A percentile compares a stretch with the other conserved stretches of the same genome.
Conservation (phyloP, 2,888 invertebrate species). For the Hofmannophila pseudospretella region DNA sequence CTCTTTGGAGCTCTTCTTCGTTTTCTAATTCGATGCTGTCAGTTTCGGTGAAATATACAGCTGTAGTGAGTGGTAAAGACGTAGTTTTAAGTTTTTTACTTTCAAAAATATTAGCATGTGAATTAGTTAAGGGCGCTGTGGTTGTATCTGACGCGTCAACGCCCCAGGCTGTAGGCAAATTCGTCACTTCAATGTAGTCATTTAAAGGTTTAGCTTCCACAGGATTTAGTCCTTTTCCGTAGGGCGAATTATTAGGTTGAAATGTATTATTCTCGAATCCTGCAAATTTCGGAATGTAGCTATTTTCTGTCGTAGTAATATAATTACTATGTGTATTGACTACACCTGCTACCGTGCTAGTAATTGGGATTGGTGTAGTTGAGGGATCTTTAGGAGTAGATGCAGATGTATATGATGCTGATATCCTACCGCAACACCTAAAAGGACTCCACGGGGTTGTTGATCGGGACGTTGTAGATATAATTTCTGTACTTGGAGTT, state of each 20-base stretch:
- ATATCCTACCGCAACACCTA: conserved; percentile 64
- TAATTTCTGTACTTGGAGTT: conserved; percentile 33
- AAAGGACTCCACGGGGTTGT: conserved; percentile 53
- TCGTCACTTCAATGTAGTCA: conserved; percentile 65
- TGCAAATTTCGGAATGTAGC: conserved; percentile 52
- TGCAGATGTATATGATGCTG: conserved; percentile 64
- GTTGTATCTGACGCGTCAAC: conserved; percentile 49
- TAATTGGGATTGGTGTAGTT: conserved; percentile 61
- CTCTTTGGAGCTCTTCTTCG: conserved; percentile 81
- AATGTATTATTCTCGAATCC: conserved; percentile 67
- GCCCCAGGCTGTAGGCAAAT: conserved; percentile 66
- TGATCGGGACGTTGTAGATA: conserved; percentile 34
- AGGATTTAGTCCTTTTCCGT: conserved; percentile 62
- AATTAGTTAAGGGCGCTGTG: conserved; percentile 36
- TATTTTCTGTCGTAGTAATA: conserved; percentile 42
- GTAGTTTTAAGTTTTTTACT: conserved; percentile 58
- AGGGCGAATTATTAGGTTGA: conserved; percentile 47
- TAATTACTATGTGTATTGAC: conserved; percentile 38
- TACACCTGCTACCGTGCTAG: conserved; percentile 59
- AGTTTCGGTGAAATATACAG: conserved; percentile 58
- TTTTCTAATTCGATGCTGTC: conserved; percentile 72
- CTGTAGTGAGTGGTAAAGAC: conserved; percentile 42
- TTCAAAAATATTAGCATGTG: conserved; percentile 51
- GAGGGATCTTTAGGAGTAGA: conserved; percentile 38
- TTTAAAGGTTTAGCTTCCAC: conserved; percentile 64